Conservation (phyloP, 2,888 invertebrate genomes). For the Euproctis similis region DNA sequence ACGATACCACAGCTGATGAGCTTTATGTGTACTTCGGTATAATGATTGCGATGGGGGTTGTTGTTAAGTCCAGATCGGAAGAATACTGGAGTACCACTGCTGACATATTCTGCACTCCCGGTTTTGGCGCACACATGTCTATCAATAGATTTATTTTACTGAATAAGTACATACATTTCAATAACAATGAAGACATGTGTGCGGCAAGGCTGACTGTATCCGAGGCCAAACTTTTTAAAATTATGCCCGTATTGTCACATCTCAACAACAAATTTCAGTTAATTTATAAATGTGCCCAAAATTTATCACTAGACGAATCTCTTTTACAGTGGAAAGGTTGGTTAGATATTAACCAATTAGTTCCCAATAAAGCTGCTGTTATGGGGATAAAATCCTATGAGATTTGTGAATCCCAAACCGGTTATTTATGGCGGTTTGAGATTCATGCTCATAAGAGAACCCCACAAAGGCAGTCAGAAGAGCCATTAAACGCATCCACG, state of each 20-base stretch:
- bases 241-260: not conserved
- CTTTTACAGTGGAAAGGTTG: slow-evolving; percentile 22
- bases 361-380: slow-evolving; percentile 16
- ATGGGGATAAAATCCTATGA: slow-evolving; percentile 22
- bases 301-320: slow-evolving; percentile 15
- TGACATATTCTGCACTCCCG: slow-evolving; percentile 18
- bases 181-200: slow-evolving; percentile 1
- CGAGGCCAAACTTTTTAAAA: not conserved
- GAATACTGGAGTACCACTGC: slow-evolving; percentile 19
- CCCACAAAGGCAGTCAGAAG: not conserved
- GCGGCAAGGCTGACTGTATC: not conserved
- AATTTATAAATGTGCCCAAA: not conserved
- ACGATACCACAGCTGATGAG: slow-evolving; percentile 9
- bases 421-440: slow-evolving; percentile 4
- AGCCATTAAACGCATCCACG: slow-evolving; percentile 2
- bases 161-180: not conserved
- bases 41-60: slow-evolving; percentile 15
- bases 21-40: slow-evolving; percentile 6
- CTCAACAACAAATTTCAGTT: not conserved
- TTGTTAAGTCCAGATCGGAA: slow-evolving; percentile 14
- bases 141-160: not conserved
- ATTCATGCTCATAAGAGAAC: slow-evolving; percentile 20
- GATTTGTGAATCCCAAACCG: slow-evolving; percentile 19
- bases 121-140: slow-evolving; percentile 11
- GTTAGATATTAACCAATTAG: slow-evolving; percentile 22